phyloP scores from a whole-genome alignment of 1,140 invertebrate species.

The Dysdera silvatica region DNA sequence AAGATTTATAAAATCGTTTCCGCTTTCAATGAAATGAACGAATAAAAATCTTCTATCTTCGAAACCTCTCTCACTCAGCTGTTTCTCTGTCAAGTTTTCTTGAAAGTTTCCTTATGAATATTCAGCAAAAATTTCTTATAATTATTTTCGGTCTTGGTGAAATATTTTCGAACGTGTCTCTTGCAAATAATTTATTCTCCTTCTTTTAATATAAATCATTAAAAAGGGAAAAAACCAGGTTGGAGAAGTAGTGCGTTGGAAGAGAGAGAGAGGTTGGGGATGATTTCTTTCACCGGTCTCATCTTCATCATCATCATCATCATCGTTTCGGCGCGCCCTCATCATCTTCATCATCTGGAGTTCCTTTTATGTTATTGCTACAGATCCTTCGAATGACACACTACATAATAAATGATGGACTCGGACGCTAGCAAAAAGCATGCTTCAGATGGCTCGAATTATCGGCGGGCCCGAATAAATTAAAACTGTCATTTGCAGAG shows the following conservation, averaged over 20 bases:
- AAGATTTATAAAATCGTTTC: too few species aligned
- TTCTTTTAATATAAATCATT: constrained; percentile 10
- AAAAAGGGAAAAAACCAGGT: neutral
- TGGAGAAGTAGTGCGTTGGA: neutral
- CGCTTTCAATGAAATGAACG: too few species aligned
- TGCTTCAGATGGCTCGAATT: constrained; percentile 24
- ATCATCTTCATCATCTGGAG: neutral
- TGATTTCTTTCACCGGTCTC: neutral
- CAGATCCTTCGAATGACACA: constrained; percentile 9
- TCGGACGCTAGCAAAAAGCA: constrained; percentile 24
- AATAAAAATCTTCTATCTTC: too few species aligned
- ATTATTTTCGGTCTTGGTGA: too few species aligned
- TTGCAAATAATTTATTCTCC: neutral
- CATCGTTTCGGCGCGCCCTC: constrained; percentile 5
- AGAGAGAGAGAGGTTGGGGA: neutral
- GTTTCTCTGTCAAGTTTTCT: too few species aligned
- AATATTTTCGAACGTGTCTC: too few species aligned
- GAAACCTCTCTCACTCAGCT: too few species aligned
- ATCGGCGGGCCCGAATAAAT: constrained; percentile 23
- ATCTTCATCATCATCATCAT: neutral
- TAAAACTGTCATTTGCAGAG: constrained; percentile 23
- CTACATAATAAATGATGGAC: constrained; percentile 30
- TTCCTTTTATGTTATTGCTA: constrained; percentile 10
- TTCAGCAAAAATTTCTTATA: too few species aligned
- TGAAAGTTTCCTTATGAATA: too few species aligned